Percentiles rank a stretch among this genome's conserved stretches.
Conservation (phyloP, 2,797 vertebrate species). For the Erpetoichthys calabaricus region DNA sequence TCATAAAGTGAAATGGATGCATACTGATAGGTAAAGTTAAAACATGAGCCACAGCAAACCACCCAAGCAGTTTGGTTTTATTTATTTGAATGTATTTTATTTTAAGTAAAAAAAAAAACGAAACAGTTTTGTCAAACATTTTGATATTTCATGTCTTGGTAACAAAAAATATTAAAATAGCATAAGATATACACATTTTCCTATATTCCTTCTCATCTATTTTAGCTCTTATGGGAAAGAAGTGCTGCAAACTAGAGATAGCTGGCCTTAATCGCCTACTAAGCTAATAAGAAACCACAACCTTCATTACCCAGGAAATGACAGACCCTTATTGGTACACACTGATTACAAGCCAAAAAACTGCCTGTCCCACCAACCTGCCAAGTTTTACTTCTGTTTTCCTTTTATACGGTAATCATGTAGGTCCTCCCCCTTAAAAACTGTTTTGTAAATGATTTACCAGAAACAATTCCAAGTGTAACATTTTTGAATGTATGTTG, state of each 20-base stretch:
- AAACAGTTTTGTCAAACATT: no score
- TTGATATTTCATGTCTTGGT: no score
- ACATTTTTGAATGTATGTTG: no score
- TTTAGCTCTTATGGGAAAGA: constrained; percentile 56
- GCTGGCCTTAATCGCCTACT: constrained; percentile 48
- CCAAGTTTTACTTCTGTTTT: constrained; percentile 44
- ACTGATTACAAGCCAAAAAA: constrained; percentile 40
- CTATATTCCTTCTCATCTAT: constrained; percentile 40
- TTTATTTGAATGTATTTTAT: no score
- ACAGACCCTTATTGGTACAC: constrained; percentile 38
- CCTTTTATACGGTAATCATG: constrained; percentile 18
- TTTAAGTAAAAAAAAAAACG: no score
- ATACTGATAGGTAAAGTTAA: no score
- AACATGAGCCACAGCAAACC: no score
- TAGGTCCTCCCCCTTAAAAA: constrained; percentile 21
- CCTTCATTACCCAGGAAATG: constrained; percentile 49
- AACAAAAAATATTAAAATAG: constrained; percentile 29
- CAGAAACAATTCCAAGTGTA: no score
- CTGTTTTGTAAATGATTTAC: constrained; percentile 4
- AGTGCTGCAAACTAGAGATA: constrained; percentile 62
- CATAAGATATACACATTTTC: constrained; percentile 43
- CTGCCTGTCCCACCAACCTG: constrained; percentile 33
- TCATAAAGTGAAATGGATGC: constrained; percentile 10
- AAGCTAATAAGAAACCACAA: constrained; percentile 45
- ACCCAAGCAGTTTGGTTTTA: no score